Conservation (phyloP, 2,113 vertebrate genomes). For the Suncus etruscus region DNA sequence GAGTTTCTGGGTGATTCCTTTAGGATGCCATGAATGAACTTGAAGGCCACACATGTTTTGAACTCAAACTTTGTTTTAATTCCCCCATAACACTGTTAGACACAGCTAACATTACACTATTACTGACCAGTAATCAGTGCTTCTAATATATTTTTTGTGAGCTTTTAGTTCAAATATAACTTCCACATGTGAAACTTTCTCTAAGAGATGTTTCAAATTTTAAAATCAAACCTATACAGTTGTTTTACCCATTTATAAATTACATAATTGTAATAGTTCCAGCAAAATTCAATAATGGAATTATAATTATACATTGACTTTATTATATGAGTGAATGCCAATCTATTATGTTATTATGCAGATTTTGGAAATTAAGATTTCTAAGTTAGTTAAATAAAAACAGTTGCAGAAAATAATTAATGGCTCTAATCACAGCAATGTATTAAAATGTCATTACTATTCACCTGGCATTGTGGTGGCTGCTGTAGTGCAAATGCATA, state of each 20-base stretch:
- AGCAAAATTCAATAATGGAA: slow-evolving; percentile 81
- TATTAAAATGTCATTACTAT: slow-evolving; percentile 86
- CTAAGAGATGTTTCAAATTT: slow-evolving; percentile 62
- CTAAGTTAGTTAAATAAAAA: slow-evolving; percentile 85
- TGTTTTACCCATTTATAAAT: slow-evolving; percentile 62
- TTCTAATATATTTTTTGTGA: slow-evolving; percentile 54
- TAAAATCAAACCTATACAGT: slow-evolving; percentile 75
- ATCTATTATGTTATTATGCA: slow-evolving; percentile 84
- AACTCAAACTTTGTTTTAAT: neutral
- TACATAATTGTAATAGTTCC: slow-evolving; percentile 73
- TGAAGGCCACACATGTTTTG: neutral
- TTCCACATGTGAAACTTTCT: slow-evolving; percentile 29
- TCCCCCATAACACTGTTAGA: neutral
- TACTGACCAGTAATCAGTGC: neutral
- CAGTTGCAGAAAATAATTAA: slow-evolving; percentile 84
- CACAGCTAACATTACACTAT: neutral
- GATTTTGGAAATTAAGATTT: slow-evolving; percentile 85
- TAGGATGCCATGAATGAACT: neutral
- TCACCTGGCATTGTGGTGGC: slow-evolving; percentile 65
- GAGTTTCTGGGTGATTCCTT: neutral
- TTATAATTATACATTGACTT: slow-evolving; percentile 84
- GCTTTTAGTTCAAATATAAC: slow-evolving; percentile 55
- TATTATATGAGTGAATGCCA: slow-evolving; percentile 82
- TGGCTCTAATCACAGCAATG: slow-evolving; percentile 85
- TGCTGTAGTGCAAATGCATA: slow-evolving; percentile 63